Evolutionary conservation across 2,797 vertebrate genomes (phyloP), one percentile per base, ranked within the genome.

Genomic region (Ataeniobius toweri): DNA sequence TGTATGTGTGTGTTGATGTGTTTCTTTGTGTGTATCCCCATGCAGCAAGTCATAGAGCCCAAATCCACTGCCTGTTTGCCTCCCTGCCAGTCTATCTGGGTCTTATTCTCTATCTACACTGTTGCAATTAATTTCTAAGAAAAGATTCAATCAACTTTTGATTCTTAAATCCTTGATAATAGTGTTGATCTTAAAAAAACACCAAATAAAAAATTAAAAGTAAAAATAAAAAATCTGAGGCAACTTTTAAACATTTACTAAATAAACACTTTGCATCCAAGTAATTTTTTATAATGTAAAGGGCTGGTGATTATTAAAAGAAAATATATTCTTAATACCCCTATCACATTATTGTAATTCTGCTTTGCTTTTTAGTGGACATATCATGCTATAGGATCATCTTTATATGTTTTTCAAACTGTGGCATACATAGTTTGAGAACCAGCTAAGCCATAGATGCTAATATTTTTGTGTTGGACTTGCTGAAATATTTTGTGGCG

Each of bases 1-100:
- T 83, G 78, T 75, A 59, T 86, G 74, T 83, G 84, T 83, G 67
- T 84, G 71, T 84, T 71, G 82, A 78, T 84, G 83, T 79, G 75
- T 77, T 78, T 76, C 31, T 85, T n/a, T 82, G 80, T 89, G 83
- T 88, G 85, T 86, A 75, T 91, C 80, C 85, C 78, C 73, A 77
- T 85, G 80, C 84, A 90, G 84, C 80, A 84, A 85, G 88, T 88
- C 82, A 89, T 79, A 75, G 83, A 92, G 77, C 86, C 82, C 73
- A 86, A 89, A 85, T 89, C 82, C 83, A 85, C 83, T 88, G 85
- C 86, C 75, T 88, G 83, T 53, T 73, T 81, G 63, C 73, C 67
- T 86, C 78, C 77, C 71, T 84, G 73, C 58, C 79, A 83, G 74
- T 83, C 74, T 78, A 65, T 72, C 75, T 80, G 69, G 18, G 3